These are phyloP conservation scores for Spicauda simplicius DNA, from an alignment of 2,888 invertebrate genomes.

Conservation along the genomic window DNA sequence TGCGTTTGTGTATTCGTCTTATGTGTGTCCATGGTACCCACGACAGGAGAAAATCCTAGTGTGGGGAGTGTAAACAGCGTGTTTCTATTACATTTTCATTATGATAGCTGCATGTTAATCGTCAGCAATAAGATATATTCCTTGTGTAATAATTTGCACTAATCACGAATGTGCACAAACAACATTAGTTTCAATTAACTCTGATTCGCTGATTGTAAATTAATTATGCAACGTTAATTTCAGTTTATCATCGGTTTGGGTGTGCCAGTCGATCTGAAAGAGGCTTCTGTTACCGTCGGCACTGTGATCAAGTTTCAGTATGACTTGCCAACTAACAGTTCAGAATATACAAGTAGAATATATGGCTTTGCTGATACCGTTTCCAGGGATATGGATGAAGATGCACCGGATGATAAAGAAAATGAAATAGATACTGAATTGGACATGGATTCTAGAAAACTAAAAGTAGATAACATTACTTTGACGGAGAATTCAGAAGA, in stretches of 20 bases:
- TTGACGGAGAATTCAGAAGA: constrained; percentile 49
- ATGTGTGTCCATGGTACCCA: too few relatives aligned
- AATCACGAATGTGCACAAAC: constrained; percentile 1
- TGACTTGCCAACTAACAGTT: constrained; percentile 86
- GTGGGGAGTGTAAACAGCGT: too few relatives aligned
- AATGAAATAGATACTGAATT: constrained; percentile 45
- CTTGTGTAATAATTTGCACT: constrained; percentile 1
- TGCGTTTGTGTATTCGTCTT: too few relatives aligned
- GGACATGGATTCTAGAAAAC: constrained; percentile 43
- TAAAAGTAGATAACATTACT: constrained; percentile 45
- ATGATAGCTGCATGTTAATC: background rate
- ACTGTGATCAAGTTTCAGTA: constrained; percentile 89
- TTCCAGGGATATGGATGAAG: constrained; percentile 70
- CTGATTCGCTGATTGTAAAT: constrained; percentile 28
- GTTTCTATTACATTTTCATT: too few relatives aligned
- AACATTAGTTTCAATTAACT: constrained; percentile 8
- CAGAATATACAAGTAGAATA: constrained; percentile 82
- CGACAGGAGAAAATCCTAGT: too few relatives aligned
- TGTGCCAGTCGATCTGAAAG: constrained; percentile 86
- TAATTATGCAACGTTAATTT: constrained; percentile 46
- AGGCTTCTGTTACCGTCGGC: constrained; percentile 86
- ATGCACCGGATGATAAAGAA: constrained; percentile 46
- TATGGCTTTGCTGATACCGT: constrained; percentile 74
- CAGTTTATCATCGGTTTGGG: constrained; percentile 89
- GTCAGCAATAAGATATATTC: background rate